Percentiles rank a stretch among this genome's conserved stretches.
Evolutionary conservation across 2,797 vertebrate species (phyloP).

Genomic region (Peromyscus melanophrys): DNA sequence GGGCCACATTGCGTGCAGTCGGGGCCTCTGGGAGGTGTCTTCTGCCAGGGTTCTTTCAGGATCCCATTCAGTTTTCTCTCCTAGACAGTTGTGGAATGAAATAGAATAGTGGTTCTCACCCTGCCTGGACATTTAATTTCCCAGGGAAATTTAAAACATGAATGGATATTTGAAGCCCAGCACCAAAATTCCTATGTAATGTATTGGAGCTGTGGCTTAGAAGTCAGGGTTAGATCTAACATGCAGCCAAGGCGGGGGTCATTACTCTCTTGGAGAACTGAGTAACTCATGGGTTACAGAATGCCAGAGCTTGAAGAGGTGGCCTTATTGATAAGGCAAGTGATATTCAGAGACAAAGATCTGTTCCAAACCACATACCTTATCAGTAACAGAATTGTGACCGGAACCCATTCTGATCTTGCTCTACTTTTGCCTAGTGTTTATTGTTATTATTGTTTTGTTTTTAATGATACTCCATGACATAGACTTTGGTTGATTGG

Average conservation of each 20-base stretch:
- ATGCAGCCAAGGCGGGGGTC: not conserved
- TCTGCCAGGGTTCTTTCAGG: not conserved
- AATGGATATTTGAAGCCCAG: not conserved
- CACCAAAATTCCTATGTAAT: conserved; percentile 7
- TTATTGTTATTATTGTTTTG: not conserved
- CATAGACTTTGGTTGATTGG: not conserved
- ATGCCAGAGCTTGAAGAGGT: not conserved
- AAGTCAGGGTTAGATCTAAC: not conserved
- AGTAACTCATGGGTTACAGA: not conserved
- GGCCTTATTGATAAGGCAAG: not conserved
- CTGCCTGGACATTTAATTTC: not conserved
- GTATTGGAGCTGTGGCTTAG: not conserved
- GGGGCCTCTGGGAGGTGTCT: not conserved
- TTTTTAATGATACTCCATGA: not conserved
- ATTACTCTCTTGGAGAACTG: not conserved
- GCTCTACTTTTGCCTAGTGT: not conserved
- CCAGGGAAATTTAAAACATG: not conserved
- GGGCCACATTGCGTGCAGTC: not conserved
- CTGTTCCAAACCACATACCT: conserved; percentile 2
- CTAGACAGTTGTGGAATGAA: not conserved
- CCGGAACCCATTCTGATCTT: not conserved
- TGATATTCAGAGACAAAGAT: not conserved
- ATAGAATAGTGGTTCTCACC: not conserved
- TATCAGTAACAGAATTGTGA: not conserved
- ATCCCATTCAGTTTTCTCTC: not conserved